These are phyloP conservation scores for Pedionomus torquatus DNA, from an alignment of 2,113 vertebrate species.

Conservation along the genomic window DNA sequence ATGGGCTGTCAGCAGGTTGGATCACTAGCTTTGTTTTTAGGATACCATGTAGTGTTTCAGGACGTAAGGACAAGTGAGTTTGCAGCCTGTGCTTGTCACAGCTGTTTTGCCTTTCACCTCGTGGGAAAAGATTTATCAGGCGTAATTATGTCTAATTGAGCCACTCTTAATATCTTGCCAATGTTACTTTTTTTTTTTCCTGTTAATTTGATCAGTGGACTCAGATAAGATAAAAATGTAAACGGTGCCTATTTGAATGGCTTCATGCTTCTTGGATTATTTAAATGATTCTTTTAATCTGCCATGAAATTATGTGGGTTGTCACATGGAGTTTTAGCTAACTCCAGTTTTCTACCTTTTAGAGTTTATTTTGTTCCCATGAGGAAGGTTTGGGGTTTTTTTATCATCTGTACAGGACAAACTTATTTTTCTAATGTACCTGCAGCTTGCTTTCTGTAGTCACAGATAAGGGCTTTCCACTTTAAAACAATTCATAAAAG, in stretches of 20 bases:
- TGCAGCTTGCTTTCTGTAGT: neutral
- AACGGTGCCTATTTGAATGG: neutral
- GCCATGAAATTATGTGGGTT: neutral
- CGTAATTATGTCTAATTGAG: neutral
- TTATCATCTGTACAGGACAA: neutral
- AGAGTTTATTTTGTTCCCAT: neutral
- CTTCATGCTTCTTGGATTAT: constrained; percentile 1
- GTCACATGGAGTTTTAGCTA: neutral
- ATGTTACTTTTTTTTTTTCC: neutral
- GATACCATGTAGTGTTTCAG: neutral
- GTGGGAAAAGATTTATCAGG: constrained; percentile 20
- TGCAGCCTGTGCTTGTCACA: neutral
- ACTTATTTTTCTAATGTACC: neutral
- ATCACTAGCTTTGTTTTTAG: neutral
- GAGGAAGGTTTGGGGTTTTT: neutral
- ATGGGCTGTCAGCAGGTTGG: neutral
- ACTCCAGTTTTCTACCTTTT: neutral
- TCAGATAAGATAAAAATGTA: neutral
- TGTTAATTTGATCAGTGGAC: constrained; percentile 15
- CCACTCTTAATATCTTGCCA: neutral
- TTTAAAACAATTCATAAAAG: neutral
- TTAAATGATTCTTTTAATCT: neutral
- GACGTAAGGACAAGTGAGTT: neutral
- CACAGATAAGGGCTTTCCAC: neutral
- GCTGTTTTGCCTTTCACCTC: constrained; percentile 17